These are phyloP conservation scores for Dioctria rufipes DNA, from an alignment of 2,888 invertebrate species.

Conservation along the genomic window DNA sequence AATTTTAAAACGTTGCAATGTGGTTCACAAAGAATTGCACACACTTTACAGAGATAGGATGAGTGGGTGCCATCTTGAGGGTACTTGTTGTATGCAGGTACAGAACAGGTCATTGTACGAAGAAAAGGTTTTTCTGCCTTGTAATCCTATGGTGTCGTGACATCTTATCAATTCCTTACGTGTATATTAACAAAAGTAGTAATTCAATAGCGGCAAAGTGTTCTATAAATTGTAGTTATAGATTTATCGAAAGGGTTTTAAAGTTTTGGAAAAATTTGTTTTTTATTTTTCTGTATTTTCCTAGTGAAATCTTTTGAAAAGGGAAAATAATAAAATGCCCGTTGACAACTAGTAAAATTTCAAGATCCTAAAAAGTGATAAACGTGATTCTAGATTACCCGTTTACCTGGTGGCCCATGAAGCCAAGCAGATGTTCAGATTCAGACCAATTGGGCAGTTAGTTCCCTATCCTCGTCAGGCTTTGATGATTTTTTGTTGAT, in stretches of 20 bases:
- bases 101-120: constrained; percentile 17
- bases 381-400: not conserved
- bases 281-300: not conserved
- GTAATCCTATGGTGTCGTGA: not conserved
- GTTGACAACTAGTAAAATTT: constrained; percentile 1
- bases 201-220: too few species aligned
- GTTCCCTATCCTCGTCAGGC: constrained; percentile 40
- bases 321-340: not conserved
- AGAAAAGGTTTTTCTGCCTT: not conserved
- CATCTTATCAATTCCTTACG: not conserved
- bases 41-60: not conserved
- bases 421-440: constrained; percentile 27
- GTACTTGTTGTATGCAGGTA: not conserved
- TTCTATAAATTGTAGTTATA: too few species aligned
- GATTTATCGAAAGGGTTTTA: too few species aligned
- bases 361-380: constrained; percentile 20
- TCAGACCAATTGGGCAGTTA: constrained; percentile 6
- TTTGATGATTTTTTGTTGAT: constrained; percentile 56
- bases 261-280: not conserved
- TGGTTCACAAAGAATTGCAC: not conserved
- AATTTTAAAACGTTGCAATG: constrained; percentile 3
- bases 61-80: constrained; percentile 37
- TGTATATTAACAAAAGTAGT: not conserved
- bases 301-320: not conserved
- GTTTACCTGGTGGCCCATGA: not conserved